A percentile compares a stretch with the other conserved stretches of the same genome.
These are phyloP conservation scores for Eretmochelys imbricata DNA, from an alignment of 2,113 vertebrate genomes.

Conservation along the genomic window DNA sequence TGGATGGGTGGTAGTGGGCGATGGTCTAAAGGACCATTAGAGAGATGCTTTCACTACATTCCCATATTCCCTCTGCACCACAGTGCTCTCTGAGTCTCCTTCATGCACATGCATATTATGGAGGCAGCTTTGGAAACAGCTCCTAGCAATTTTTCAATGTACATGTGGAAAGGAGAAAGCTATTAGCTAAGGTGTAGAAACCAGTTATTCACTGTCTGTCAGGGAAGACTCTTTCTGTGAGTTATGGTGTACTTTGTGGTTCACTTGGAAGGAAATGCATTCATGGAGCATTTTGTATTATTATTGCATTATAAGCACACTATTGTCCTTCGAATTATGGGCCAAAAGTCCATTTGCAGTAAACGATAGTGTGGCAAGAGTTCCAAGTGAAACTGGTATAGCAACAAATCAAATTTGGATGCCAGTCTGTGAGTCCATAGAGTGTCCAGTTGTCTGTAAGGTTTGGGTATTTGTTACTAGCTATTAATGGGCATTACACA, in stretches of 20 bases:
- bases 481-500: not conserved
- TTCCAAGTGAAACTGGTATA: not conserved
- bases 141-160: not conserved
- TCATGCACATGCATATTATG: not conserved
- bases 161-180: not conserved
- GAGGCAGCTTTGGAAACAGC: not conserved
- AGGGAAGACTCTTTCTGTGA: not conserved
- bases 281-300: not conserved
- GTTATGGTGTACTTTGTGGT: not conserved
- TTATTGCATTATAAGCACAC: not conserved
- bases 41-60: not conserved
- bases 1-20: not conserved
- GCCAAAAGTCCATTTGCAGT: not conserved
- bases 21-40: not conserved
- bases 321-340: not conserved
- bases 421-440: not conserved
- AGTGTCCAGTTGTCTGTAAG: not conserved
- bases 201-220: not conserved
- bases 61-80: not conserved
- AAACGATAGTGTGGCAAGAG: not conserved
- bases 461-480: not conserved
- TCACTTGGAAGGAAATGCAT: not conserved
- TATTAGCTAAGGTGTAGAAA: not conserved
- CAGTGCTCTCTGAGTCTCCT: not conserved
- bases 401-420: not conserved